Base-by-base conservation (phyloP, 1,140 invertebrate species). In the Ctenoplectra terminalis region DNA sequence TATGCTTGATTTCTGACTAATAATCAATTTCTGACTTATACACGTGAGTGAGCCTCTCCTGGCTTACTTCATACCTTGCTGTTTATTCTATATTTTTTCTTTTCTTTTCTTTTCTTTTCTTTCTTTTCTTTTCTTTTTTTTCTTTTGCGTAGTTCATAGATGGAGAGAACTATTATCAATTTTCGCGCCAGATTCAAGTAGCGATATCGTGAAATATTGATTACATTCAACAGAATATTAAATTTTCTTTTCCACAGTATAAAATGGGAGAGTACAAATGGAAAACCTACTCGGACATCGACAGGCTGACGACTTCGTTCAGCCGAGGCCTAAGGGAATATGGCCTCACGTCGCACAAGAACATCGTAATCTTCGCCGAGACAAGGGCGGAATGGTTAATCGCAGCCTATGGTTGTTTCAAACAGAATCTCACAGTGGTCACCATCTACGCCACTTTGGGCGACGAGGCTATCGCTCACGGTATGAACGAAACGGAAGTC, bases 361-460 rank as follows among this genome's bases (percentile, higher is more conserved):
- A 97, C 87, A 94, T 99, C 79, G 97, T 98, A 26, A 97, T 99
- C 87, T 99, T 99, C 94, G 98, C 99, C 0, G 99, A 99, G 94
- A 99, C 99, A 0, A 95, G 99, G 83, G 97, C 97, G 34, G 99
- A 99, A 94, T 99, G 99, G 99, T 97, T 99, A 96, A 96, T 99
- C 52, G 97, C 98, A 1, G 97, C 98, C 8, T 97, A 99, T 90
- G 98, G 98, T 61, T 97, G 98, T 92, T 99, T 99, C 93, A 98
- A 98, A 90, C 97, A 98, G 92, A 98, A 97, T 84, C 86, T 96
- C 92, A 91, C 94, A 95, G 97, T 99, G 84, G 98, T 99, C 0
- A 99, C 99, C 0, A 96, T 99, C 78, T 99, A 99, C 92, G 97
- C 99, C 1, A 99, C 99, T 0, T 95, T 99, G 1, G 99, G 99